Evolutionary conservation across 2,113 vertebrate species (phyloP).

Genomic region (Poeciliopsis turrubarensis): DNA sequence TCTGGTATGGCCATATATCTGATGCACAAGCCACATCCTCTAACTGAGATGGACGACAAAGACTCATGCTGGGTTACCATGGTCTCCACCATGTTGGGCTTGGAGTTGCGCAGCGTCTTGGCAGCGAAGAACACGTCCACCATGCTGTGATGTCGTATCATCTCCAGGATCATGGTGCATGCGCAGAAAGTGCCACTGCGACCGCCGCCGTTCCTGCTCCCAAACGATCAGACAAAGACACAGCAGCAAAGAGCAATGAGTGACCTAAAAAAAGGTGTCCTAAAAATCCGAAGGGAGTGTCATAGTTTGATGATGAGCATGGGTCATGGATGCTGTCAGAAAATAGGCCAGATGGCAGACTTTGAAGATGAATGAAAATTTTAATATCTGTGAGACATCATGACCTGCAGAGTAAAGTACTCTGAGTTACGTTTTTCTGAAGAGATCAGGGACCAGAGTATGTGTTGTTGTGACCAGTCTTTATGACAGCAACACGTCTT

Average conservation of each 20-base stretch:
- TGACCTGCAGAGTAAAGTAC: conserved; percentile 40
- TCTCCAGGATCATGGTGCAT: conserved; percentile 92
- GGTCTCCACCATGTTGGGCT: conserved; percentile 98
- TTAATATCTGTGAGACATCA: conserved; percentile 48
- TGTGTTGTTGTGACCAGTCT: not conserved
- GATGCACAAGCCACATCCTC: no score
- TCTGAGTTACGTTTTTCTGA: conserved; percentile 8
- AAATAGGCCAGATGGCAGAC: conserved; percentile 55
- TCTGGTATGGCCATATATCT: no score
- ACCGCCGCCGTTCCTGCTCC: conserved; percentile 89
- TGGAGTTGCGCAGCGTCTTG: conserved; percentile 95
- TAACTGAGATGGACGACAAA: no score
- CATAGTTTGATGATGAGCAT: conserved; percentile 53
- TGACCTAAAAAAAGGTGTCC: conserved; percentile 43
- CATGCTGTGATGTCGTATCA: conserved; percentile 92
- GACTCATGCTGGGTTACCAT: conserved; percentile 82
- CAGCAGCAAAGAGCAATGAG: conserved; percentile 22
- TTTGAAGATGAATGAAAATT: conserved; percentile 63
- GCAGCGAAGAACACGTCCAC: conserved; percentile 95
- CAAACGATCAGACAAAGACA: conserved; percentile 13
- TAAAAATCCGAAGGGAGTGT: conserved; percentile 54
- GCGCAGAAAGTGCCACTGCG: conserved; percentile 96
- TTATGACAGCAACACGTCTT: not conserved
- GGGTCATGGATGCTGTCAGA: conserved; percentile 63
- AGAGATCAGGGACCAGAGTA: not conserved